Evolutionary conservation across 2,113 vertebrate genomes (phyloP).

Genomic region (Aleadryas rufinucha): DNA sequence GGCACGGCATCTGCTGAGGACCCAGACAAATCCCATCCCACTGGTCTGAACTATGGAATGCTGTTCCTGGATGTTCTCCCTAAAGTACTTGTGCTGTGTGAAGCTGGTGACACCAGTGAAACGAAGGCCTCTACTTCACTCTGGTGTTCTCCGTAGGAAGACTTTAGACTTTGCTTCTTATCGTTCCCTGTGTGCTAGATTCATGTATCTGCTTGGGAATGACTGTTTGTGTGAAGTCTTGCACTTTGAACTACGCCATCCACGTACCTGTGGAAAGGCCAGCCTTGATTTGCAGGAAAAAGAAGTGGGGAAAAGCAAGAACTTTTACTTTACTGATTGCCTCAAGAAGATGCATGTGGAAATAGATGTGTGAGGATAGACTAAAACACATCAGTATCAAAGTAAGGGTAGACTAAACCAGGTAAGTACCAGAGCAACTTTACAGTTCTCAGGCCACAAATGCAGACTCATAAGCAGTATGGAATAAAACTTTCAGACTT

Average conservation of each 20-base stretch:
- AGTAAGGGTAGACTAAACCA: neutral
- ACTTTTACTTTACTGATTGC: neutral
- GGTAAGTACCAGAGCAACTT: neutral
- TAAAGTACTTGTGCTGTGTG: neutral
- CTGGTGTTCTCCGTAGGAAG: neutral
- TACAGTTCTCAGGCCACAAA: neutral
- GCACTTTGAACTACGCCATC: neutral
- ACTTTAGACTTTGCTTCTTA: neutral
- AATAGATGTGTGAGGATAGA: neutral
- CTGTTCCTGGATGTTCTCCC: conserved; percentile 20
- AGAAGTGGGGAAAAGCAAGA: neutral
- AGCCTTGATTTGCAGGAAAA: neutral
- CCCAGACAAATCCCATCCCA: conserved; percentile 17
- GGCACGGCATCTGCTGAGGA: neutral
- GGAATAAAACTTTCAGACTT: neutral
- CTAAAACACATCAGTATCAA: neutral
- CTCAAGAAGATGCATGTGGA: neutral
- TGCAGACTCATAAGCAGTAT: neutral
- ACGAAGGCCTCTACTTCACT: neutral
- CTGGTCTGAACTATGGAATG: neutral
- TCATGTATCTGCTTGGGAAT: neutral
- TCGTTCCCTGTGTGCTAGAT: rapidly evolving
- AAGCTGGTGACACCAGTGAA: neutral
- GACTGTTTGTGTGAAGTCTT: neutral
- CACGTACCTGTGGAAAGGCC: neutral